phyloP scores from a whole-genome alignment of 37 sponge, comb jelly and placozoan species.

The Bolinopsis microptera region DNA sequence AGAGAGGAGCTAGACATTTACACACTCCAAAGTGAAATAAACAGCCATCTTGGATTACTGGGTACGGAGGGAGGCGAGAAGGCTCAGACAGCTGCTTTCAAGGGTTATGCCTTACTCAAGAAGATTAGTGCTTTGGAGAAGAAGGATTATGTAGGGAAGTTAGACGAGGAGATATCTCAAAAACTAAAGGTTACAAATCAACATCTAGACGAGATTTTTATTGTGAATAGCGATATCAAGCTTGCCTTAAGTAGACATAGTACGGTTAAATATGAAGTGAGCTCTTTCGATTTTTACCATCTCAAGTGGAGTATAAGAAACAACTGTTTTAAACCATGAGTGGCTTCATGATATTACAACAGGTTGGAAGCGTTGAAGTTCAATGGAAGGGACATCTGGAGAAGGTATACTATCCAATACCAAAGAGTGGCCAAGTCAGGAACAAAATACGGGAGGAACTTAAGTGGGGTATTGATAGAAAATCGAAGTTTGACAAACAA shows the following conservation, averaged over 20 bases:
- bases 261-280: no score
- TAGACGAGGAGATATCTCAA: conserved; percentile 61
- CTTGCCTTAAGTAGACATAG: no score
- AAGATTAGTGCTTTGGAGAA: conserved; percentile 41
- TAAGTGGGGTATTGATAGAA: conserved; percentile 47
- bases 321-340: no score
- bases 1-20: conserved; percentile 22
- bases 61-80: conserved; percentile 26
- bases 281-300: no score
- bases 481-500: conserved; percentile 63
- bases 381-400: conserved; percentile 63
- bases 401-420: conserved; percentile 56
- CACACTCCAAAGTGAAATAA: conserved; percentile 49
- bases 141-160: conserved; percentile 50
- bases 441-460: conserved; percentile 49
- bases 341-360: no score
- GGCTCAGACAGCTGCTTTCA: conserved; percentile 60
- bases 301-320: no score
- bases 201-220: no score
- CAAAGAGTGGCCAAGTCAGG: conserved; percentile 8
- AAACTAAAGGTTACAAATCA: conserved; percentile 65
- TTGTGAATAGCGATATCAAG: no score
- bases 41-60: neutral
- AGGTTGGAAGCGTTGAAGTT: conserved; percentile 55
- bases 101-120: conserved; percentile 51